These are phyloP conservation scores for Gephyroberyx darwinii DNA, from an alignment of 2,797 vertebrate genomes.

Conservation along the genomic window DNA sequence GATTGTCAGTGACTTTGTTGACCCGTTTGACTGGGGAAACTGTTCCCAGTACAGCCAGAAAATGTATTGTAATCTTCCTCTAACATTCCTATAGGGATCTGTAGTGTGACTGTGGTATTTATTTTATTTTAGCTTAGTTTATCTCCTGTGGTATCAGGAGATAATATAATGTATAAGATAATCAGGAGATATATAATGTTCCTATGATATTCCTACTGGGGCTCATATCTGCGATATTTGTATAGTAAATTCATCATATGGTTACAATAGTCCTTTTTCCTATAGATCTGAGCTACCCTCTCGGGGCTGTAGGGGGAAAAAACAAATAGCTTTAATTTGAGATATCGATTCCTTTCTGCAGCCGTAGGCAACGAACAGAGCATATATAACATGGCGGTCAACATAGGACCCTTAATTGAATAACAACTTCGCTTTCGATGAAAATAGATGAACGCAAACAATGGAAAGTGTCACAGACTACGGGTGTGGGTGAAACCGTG, in stretches of 20 bases:
- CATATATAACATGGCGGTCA: not conserved
- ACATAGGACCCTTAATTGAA: not conserved
- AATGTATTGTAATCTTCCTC: not conserved
- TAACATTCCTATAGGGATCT: not conserved
- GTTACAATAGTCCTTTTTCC: not conserved
- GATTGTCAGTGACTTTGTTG: slow-evolving; percentile 31
- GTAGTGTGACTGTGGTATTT: too few relatives aligned
- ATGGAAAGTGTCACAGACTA: not conserved
- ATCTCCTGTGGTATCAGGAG: not conserved
- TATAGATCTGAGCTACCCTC: slow-evolving; percentile 28
- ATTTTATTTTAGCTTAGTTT: too few relatives aligned
- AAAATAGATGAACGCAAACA: not conserved
- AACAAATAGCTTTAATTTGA: slow-evolving; percentile 38
- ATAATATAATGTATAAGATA: too few relatives aligned
- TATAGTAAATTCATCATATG: slow-evolving; percentile 1
- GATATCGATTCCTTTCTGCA: slow-evolving; percentile 38
- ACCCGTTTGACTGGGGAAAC: slow-evolving; percentile 1
- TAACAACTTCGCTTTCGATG: not conserved
- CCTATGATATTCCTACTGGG: not conserved
- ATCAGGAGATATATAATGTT: too few relatives aligned
- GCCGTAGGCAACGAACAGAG: not conserved
- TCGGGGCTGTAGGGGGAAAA: slow-evolving; percentile 25
- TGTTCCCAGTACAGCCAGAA: not conserved
- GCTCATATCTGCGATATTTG: not conserved
- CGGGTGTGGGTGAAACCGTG: too few relatives aligned